Evolutionary conservation across 2,113 vertebrate species (phyloP).

Genomic region (Tapirus terrestris): DNA sequence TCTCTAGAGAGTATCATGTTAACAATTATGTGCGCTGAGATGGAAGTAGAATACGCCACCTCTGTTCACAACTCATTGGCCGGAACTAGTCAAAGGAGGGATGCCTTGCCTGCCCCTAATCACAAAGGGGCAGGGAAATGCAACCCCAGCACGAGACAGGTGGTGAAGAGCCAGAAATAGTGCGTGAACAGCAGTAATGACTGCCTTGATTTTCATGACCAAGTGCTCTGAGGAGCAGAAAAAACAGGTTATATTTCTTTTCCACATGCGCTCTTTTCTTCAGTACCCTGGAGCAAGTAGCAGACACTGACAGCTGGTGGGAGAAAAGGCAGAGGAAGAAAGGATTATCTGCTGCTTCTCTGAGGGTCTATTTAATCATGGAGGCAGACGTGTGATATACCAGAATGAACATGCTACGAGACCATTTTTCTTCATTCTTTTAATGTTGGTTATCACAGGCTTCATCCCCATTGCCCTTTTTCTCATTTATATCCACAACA

Average conservation of each 20-base stretch:
- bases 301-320: slow-evolving; percentile 46
- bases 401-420: background rate
- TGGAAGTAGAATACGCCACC: background rate
- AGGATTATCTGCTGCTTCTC: background rate
- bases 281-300: slow-evolving; percentile 5
- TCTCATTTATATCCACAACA: background rate
- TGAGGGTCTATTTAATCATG: background rate
- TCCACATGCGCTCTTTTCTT: background rate
- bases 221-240: background rate
- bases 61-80: background rate
- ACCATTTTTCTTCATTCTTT: background rate
- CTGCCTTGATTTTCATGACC: background rate
- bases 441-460: background rate
- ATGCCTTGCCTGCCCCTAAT: background rate
- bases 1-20: background rate
- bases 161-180: background rate
- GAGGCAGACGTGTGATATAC: background rate
- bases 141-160: background rate
- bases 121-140: background rate
- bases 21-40: background rate
- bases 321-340: background rate
- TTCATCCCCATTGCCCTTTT: background rate
- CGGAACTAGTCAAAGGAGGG: background rate
- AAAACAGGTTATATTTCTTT: background rate
- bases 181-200: background rate